Base-by-base conservation (phyloP, 2,113 vertebrate genomes). In the Thomomys bottae region DNA sequence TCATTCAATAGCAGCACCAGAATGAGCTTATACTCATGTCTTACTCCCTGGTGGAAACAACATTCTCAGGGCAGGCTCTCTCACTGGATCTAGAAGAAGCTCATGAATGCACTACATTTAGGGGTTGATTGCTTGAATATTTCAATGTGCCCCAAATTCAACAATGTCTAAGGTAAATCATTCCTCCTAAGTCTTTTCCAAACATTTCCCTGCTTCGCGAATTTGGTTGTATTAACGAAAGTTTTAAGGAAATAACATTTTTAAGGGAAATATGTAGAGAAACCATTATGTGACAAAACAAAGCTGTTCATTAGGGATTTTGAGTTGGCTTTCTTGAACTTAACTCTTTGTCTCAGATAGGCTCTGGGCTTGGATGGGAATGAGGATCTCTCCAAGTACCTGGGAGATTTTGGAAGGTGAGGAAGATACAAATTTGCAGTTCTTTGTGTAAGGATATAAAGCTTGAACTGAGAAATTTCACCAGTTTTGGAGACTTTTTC, bases 211-310 rank as follows among this genome's bases (percentile, higher is more conserved):
- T 94, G 72, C 77, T 94, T 73, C 89, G 89, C 59, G 94, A 67
- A 87, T 94, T 90, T 95, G 64, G 40, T 45, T 26, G 91, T 45
- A 89, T 12, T 89, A 68, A 78, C 45, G 89, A 89, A 61, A 21
- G 78, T 91, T 71, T 64, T 83, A 89, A 87, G 66, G 75, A 92
- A 89, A 90, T 91, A 81, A 81, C 38, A 87, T 81, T 88, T 80
- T 89, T 21, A 66, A 59, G n/a, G 88, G 40, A 93, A 79, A 93
- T 82, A 90, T 92, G 75, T 78, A 90, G 49, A 91, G 34, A 18
- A 88, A 71, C 86, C 76, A 64, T 87, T 92, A 86, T 95, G 79
- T 95, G 80, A 93, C 30, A 49, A 64, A 76, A 88, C 70, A 88
- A 92, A 89, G 76, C 79, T 95, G 75, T 88, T 95, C 49, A 59